phyloP scores from a whole-genome alignment of 2,113 vertebrate species.

The Dipodomys stephensi region DNA sequence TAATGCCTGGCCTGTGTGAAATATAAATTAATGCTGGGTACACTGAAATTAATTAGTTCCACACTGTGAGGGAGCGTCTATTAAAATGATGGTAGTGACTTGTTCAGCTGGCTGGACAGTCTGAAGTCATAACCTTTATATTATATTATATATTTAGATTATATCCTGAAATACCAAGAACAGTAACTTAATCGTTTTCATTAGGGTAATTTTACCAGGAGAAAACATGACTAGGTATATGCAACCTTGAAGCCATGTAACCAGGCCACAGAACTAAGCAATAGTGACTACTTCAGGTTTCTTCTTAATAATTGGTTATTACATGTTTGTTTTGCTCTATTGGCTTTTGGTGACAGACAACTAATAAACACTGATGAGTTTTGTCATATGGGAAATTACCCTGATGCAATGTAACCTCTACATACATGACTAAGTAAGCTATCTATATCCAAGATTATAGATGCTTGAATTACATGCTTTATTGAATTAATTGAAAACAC shows the following conservation, averaged over 20 bases:
- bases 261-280: background rate
- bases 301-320: constrained; percentile 29
- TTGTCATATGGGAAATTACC: constrained; percentile 60
- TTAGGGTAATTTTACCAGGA: background rate
- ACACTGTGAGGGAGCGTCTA: background rate
- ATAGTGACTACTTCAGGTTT: background rate
- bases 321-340: constrained; percentile 38
- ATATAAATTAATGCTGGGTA: background rate
- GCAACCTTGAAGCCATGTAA: background rate
- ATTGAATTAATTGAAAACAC: constrained; percentile 50
- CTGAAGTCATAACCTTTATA: background rate
- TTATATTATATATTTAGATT: too few species aligned
- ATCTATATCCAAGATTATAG: background rate
- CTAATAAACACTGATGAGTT: constrained; percentile 47
- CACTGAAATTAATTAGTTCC: background rate
- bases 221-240: background rate
- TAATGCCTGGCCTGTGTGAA: background rate
- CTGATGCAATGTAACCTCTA: background rate
- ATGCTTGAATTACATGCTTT: constrained; percentile 43
- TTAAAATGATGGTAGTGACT: background rate
- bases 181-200: background rate
- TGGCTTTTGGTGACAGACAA: constrained; percentile 23
- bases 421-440: background rate
- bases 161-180: background rate
- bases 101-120: background rate